phyloP scores from a whole-genome alignment of 2,797 vertebrate genomes.

The Phylloscopus collybita region DNA sequence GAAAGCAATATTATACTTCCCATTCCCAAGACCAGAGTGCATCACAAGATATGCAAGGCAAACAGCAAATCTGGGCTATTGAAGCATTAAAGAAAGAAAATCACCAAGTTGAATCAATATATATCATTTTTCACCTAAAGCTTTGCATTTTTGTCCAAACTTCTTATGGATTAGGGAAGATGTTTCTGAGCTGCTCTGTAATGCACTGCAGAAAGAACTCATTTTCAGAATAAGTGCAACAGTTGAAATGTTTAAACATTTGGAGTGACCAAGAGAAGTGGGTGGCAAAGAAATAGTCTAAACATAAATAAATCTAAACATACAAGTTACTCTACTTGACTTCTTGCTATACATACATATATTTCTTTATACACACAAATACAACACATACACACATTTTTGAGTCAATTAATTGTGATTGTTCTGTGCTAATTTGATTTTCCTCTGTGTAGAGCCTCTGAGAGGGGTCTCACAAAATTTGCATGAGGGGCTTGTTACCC shows the following conservation, averaged over 20 bases:
- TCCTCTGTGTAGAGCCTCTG: slow-evolving; percentile 58
- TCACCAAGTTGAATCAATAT: neutral
- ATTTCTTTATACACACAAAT: neutral
- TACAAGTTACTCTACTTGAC: neutral
- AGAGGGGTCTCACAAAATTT: slow-evolving; percentile 19
- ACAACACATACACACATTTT: neutral
- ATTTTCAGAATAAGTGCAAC: neutral
- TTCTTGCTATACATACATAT: neutral
- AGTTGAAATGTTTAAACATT: neutral
- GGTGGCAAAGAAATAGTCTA: neutral
- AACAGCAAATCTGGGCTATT: neutral
- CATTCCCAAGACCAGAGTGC: neutral
- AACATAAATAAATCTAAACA: neutral
- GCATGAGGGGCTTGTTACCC: neutral
- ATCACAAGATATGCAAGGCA: neutral
- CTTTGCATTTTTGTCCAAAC: neutral
- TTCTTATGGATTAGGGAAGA: neutral
- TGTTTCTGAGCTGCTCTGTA: neutral
- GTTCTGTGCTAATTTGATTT: neutral
- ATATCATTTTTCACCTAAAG: neutral
- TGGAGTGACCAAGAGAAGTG: neutral
- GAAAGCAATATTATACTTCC: neutral
- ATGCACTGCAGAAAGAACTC: neutral
- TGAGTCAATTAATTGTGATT: neutral
- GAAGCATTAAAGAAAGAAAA: neutral